A percentile compares a stretch with the other conserved stretches of the same genome.
Conservation (phyloP, 2,113 vertebrate species). For the Periophthalmus modestus region DNA sequence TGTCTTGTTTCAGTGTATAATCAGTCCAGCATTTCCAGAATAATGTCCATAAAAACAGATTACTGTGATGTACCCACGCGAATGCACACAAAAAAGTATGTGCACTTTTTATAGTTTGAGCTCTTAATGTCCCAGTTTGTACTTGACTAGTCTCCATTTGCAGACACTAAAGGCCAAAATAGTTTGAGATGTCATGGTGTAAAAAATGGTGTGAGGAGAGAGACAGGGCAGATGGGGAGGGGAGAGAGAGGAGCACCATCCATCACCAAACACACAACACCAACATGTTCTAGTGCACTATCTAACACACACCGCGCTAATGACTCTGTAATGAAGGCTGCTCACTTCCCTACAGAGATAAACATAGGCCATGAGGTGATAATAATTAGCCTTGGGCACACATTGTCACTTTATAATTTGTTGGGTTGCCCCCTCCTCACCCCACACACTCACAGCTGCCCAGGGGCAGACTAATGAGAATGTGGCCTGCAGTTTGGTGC, state of each 20-base stretch:
- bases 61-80: no score
- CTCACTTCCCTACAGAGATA: not conserved
- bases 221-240: slow-evolving; percentile 63
- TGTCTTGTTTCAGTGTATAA: no score
- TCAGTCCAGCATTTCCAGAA: no score
- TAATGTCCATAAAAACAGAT: no score
- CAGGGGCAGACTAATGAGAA: not conserved
- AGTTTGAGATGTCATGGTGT: slow-evolving; percentile 32
- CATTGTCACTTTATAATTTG: not conserved
- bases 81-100: no score
- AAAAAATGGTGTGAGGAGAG: slow-evolving; percentile 49
- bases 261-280: slow-evolving; percentile 41
- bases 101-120: not conserved
- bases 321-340: not conserved
- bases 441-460: not conserved
- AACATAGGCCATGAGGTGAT: not conserved
- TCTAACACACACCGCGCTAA: not conserved
- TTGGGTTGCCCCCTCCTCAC: no score
- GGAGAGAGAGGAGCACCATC: slow-evolving; percentile 63
- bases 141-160: not conserved
- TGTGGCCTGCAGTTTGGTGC: not conserved
- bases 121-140: not conserved
- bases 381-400: no score
- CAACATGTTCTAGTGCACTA: not conserved
- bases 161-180: not conserved